Evolutionary conservation across 2,888 invertebrate genomes (phyloP), one percentile per base, ranked within the genome.

Genomic region (Drosophila peninsularis): DNA sequence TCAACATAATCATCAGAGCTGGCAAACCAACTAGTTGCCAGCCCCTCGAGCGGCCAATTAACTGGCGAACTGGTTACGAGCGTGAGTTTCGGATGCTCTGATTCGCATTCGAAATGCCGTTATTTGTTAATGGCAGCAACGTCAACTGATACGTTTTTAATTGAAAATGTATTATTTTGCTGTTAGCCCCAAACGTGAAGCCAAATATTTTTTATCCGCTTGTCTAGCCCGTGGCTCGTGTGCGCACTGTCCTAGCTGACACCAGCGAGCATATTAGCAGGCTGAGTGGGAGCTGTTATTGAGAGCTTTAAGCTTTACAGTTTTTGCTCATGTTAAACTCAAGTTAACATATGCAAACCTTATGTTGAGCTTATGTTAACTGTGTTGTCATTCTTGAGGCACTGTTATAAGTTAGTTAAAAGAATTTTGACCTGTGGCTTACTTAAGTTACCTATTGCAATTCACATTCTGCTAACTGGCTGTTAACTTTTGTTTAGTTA

Each of bases 81-180:
- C 42, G 5, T 37, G 70, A 13, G 14, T 57, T 21, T 30, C 41
- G 58, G 34, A 50, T 45, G 55, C 52, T 53, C 52, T 69, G 56
- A 56, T 61, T 30, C 14, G n/a, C 42, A 47, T 47, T 19, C 41
- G 55, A 58, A 61, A 32, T 64, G 62, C 45, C 41, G 55, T 60
- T 66, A 64, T 75, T 69, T 71, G 75, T 70, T 78, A 82, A 75
- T 81, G 71, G 63, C 68, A 56, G 17, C 66, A 45, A 32, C 55
- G 3, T 24, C 70, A 76, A 80, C 82, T 91, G 91, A 90, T 91
- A 86, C 84, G 89, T 82, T 90, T 91, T 91, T 91, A 91, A 91
- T 91, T 91, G 91, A 90, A 91, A 91, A 87, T 86, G 90, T 88
- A 91, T 91, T 90, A 90, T 89, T 90, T 85, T 87, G 83, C 82